Conservation (phyloP, 2,113 vertebrate species). For the Recurvirostra avosetta region DNA sequence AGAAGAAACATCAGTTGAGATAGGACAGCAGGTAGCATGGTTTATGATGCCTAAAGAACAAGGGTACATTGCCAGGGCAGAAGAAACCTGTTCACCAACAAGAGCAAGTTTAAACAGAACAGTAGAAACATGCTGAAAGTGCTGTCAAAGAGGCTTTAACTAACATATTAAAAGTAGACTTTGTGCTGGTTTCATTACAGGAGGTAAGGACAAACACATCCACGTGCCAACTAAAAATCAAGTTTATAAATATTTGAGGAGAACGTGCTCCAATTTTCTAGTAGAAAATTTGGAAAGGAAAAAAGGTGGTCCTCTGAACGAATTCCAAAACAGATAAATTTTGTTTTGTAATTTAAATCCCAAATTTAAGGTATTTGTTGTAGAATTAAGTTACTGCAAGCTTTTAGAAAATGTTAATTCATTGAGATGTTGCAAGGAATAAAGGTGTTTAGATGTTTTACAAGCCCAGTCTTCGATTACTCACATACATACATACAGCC, state of each 20-base stretch:
- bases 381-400: background rate
- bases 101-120: background rate
- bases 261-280: background rate
- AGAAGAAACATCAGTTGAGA: background rate
- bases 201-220: background rate
- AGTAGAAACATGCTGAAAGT: background rate
- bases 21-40: background rate
- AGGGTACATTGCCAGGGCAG: background rate
- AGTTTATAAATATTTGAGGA: background rate
- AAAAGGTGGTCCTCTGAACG: background rate
- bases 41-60: background rate
- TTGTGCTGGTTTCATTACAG: background rate
- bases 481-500: background rate
- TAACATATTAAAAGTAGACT: background rate
- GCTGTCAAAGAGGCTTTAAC: background rate
- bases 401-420: background rate
- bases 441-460: background rate
- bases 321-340: background rate
- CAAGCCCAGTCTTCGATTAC: background rate
- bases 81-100: background rate
- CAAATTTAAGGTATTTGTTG: background rate
- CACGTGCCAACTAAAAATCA: background rate
- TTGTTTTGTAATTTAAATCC: background rate
- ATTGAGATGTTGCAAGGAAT: background rate
- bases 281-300: background rate